A percentile compares a stretch with the other conserved stretches of the same genome.
These are phyloP conservation scores for Plecotus auritus DNA, from an alignment of 2,113 vertebrate species.

Conservation along the genomic window DNA sequence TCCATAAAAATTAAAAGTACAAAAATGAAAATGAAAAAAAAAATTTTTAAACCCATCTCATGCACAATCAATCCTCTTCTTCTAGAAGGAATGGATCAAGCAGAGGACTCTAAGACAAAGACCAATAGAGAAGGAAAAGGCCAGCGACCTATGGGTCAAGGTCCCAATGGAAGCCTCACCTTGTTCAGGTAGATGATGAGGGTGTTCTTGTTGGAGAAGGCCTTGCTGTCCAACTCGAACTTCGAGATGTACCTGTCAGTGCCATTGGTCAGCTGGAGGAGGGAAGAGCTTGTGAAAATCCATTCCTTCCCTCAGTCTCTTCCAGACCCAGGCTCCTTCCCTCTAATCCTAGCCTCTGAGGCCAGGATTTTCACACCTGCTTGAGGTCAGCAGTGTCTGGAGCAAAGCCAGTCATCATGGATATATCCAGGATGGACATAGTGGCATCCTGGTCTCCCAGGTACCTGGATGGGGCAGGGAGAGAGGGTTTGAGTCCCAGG, in stretches of 20 bases:
- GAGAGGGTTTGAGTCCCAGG: not conserved
- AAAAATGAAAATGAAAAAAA: too few species aligned
- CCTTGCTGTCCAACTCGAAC: slow-evolving; percentile 82
- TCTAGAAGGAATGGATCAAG: not conserved
- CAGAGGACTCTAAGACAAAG: not conserved
- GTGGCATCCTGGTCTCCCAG: slow-evolving; percentile 68
- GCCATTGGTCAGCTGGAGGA: slow-evolving; percentile 78
- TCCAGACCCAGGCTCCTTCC: not conserved
- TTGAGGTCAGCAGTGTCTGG: slow-evolving; percentile 76
- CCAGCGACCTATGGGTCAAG: not conserved
- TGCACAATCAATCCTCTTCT: not conserved
- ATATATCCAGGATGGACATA: slow-evolving; percentile 82
- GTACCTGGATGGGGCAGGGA: slow-evolving; percentile 62
- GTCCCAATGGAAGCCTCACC: slow-evolving; percentile 67
- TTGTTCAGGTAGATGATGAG: slow-evolving; percentile 90
- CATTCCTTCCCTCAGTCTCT: not conserved
- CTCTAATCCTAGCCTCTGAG: fast-evolving
- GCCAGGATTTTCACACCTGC: slow-evolving; percentile 59
- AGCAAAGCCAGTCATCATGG: slow-evolving; percentile 83
- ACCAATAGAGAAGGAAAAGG: not conserved
- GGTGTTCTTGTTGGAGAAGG: slow-evolving; percentile 79
- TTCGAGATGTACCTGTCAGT: slow-evolving; percentile 83
- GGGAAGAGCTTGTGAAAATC: not conserved
- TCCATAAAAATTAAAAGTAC: not conserved
- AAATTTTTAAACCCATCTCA: not conserved